phyloP scores from a whole-genome alignment of 2,888 invertebrate genomes.

The Melieria crassipennis region DNA sequence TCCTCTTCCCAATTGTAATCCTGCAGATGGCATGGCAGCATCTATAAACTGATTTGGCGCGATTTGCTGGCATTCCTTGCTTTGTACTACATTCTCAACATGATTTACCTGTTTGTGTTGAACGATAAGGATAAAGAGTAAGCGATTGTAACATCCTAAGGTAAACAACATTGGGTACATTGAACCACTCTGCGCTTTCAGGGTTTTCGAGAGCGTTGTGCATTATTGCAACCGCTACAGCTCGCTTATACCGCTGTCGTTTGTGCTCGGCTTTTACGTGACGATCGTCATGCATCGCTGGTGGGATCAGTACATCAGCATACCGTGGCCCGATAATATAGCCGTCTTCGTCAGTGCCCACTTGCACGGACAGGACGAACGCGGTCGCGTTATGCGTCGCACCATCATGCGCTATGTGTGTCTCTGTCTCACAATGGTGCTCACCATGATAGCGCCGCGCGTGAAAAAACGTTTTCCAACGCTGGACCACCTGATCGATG shows the following conservation, averaged over 20 bases:
- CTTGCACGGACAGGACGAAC: constrained; percentile 83
- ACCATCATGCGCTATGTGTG: constrained; percentile 85
- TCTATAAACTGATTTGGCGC: constrained; percentile 91
- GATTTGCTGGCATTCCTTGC: constrained; percentile 81
- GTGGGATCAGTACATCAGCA: constrained; percentile 85
- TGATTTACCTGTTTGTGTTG: constrained; percentile 46
- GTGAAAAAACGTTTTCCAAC: constrained; percentile 92
- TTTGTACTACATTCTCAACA: constrained; percentile 71
- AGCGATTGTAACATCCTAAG: too few species aligned
- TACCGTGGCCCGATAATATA: constrained; percentile 86
- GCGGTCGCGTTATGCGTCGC: constrained; percentile 81
- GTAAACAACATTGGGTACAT: too few species aligned
- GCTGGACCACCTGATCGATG: constrained; percentile 81
- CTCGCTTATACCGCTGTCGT: constrained; percentile 87
- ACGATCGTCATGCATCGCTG: constrained; percentile 89
- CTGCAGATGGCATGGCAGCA: constrained; percentile 88
- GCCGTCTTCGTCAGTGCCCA: constrained; percentile 84
- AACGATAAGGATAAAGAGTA: too few species aligned
- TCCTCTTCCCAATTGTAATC: background rate
- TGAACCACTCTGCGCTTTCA: constrained; percentile 58
- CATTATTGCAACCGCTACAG: constrained; percentile 84
- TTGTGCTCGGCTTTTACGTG: constrained; percentile 93
- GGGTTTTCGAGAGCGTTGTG: constrained; percentile 81
- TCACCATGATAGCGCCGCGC: constrained; percentile 84
- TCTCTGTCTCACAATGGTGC: constrained; percentile 83